Evolutionary conservation across 2,888 invertebrate species (phyloP).

Genomic region (Bombyx huttoni): DNA sequence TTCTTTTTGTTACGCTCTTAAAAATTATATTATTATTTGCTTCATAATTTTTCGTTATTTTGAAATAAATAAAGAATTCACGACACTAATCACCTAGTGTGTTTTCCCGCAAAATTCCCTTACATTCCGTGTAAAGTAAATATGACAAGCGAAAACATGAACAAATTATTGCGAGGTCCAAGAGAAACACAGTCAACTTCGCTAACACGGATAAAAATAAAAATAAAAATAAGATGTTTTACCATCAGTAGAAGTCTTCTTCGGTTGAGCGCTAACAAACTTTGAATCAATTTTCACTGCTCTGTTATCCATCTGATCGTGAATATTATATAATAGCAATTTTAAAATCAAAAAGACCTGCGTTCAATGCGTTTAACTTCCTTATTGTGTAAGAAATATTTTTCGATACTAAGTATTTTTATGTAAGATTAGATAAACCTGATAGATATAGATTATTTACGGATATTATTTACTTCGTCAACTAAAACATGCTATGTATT

Average conservation of each 20-base stretch:
- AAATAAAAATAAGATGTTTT: conserved; percentile 7
- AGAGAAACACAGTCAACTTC: no score
- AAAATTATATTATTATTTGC: no score
- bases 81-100: no score
- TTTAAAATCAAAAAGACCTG: background rate
- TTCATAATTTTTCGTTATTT: no score
- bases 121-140: no score
- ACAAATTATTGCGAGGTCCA: no score
- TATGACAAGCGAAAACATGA: no score
- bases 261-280: conserved; percentile 22
- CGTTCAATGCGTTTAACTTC: background rate
- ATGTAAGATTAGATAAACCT: background rate
- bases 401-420: background rate
- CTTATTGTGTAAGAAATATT: background rate
- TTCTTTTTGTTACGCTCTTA: no score
- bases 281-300: conserved; percentile 29
- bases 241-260: conserved; percentile 47
- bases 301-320: conserved; percentile 29
- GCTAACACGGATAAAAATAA: background rate
- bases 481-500: background rate
- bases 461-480: background rate
- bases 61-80: no score
- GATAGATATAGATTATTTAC: background rate
- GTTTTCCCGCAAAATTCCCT: no score
- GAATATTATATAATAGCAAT: background rate